Conservation (phyloP, 2,888 invertebrate genomes). For the Allolobophora icterica region DNA sequence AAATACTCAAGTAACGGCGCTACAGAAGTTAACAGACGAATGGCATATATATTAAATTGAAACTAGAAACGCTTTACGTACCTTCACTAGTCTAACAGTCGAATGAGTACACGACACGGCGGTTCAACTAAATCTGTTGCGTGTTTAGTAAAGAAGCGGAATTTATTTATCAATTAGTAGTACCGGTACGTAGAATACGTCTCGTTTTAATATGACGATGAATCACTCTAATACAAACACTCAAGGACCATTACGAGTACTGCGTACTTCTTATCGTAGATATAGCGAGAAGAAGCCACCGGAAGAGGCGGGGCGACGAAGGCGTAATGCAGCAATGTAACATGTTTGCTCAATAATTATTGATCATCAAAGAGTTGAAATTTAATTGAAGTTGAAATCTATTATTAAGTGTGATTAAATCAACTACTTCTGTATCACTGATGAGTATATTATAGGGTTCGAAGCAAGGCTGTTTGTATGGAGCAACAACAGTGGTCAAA, state of each 20-base stretch:
- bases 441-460: too few relatives aligned
- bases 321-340: neutral
- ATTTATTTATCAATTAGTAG: neutral
- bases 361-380: too few relatives aligned
- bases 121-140: neutral
- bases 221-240: neutral
- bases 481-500: too few relatives aligned
- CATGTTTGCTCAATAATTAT: too few relatives aligned
- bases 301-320: neutral
- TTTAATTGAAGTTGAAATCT: too few relatives aligned
- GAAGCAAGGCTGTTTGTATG: too few relatives aligned
- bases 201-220: constrained; percentile 27
- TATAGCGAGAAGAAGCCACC: neutral
- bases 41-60: neutral
- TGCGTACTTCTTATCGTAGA: constrained; percentile 1
- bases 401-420: too few relatives aligned
- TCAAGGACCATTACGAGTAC: neutral
- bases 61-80: neutral
- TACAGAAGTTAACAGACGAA: neutral
- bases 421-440: too few relatives aligned
- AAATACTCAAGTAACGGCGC: neutral
- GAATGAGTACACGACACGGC: neutral
- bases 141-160: neutral
- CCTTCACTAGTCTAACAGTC: constrained; percentile 1
- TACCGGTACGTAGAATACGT: neutral